Base-by-base conservation (phyloP, 2,113 vertebrate genomes). In the Plestiodon gilberti region DNA sequence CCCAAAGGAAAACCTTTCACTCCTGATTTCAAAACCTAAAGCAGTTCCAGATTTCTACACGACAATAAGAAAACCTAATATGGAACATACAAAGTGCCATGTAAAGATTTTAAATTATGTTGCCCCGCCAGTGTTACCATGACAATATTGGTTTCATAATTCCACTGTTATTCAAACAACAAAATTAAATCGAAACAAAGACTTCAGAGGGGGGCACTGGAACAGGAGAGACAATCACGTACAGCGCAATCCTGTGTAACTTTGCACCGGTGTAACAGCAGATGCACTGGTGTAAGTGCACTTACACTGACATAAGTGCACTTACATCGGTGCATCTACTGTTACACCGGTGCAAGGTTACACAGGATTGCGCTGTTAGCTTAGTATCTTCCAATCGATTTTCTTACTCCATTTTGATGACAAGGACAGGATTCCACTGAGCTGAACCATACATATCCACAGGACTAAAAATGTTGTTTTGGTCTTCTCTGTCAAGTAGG, bases 1-100 rank as follows among this genome's bases (percentile, higher is more conserved):
- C 90, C 91, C 76, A 62, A 88, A 83, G 1, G 57, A 73, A 86
- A 79, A 67, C 71, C 30, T 14, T 62, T 71, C 80, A 85, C 30
- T 64, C 22, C 64, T 82, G 84, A 76, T 87, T 88, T 93, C 82
- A 89, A 90, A 79, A 87, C 6, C 48, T 22, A 10, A 89, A 89
- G 82, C 0, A 1, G n/a, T 55, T 86, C 70, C 57, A 90, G 75
- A 1, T 17, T 67, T 89, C 70, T 61, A 90, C 52, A 43, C 69
- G 89, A 78, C 38, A 83, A 20, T 81, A 78, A 89, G 87, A 81
- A 93, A 55, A 91, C 38, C 11, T 23, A 80, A 23, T 33, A 87
- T 82, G 82, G 87, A 85, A 67, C 14, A 76, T 40, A 33, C 90
- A 61, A 14, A 90, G 73, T 88, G 3, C 4, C 52, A 81, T 5